Evolutionary conservation across 2,113 vertebrate genomes (phyloP).

Genomic region (Zapus hudsonius): DNA sequence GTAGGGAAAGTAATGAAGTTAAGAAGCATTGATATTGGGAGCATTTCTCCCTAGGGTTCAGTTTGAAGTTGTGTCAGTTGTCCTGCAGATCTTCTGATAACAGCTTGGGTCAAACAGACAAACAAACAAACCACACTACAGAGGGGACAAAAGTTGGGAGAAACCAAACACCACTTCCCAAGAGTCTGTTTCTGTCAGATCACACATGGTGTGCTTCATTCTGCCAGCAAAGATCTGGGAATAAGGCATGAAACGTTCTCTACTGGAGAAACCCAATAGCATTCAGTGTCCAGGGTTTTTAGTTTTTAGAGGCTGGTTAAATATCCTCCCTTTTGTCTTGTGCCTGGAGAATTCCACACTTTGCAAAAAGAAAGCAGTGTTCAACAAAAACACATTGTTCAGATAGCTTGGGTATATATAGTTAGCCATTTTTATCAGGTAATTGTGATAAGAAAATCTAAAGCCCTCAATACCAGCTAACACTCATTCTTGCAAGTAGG

Average conservation of each 20-base stretch:
- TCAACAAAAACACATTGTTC: neutral
- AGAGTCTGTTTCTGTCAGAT: neutral
- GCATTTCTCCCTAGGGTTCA: neutral
- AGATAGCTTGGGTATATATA: neutral
- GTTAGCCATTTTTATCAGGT: neutral
- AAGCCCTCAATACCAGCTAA: neutral
- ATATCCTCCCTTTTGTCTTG: neutral
- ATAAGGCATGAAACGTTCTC: neutral
- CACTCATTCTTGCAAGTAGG: neutral
- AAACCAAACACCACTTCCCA: neutral
- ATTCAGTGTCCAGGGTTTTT: neutral
- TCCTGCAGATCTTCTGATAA: neutral
- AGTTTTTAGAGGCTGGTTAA: neutral
- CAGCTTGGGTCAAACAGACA: neutral
- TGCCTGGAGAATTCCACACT: neutral
- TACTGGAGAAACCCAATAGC: neutral
- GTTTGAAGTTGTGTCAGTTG: neutral
- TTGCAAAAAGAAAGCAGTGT: neutral
- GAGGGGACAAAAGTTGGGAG: neutral
- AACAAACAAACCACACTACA: neutral
- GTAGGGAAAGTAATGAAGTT: constrained; percentile 22
- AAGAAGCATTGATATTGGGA: neutral
- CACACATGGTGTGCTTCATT: neutral
- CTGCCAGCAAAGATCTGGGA: neutral
- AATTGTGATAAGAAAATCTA: neutral